A percentile compares a stretch with the other conserved stretches of the same genome.
Conservation (phyloP, 2,113 vertebrate genomes). For the Ceratotherium simum region DNA sequence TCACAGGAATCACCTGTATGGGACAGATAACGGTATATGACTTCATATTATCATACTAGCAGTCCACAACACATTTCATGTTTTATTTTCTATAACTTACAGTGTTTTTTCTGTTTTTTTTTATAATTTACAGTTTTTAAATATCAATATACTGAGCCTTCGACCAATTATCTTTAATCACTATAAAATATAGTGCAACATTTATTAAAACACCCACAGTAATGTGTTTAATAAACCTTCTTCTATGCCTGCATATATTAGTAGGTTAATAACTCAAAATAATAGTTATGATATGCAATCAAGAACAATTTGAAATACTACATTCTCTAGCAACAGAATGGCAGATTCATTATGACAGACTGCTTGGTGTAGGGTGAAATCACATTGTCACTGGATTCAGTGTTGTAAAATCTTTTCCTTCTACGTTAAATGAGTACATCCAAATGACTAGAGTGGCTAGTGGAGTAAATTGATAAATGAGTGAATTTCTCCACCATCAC, state of each 20-base stretch:
- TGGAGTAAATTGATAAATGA: conserved; percentile 50
- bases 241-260: neutral
- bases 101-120: neutral
- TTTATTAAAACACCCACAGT: conserved; percentile 18
- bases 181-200: neutral
- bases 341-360: conserved; percentile 1
- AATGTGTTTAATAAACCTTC: neutral
- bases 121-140: conserved; percentile 10
- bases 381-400: neutral
- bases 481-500: conserved; percentile 2
- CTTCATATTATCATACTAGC: neutral
- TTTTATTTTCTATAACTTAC: conserved; percentile 28
- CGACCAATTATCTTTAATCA: conserved; percentile 17
- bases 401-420: conserved; percentile 51
- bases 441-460: conserved; percentile 17
- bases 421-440: conserved; percentile 45
- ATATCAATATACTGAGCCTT: neutral
- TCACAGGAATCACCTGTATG: neutral
- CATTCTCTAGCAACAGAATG: neutral
- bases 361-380: neutral
- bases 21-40: neutral
- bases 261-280: conserved; percentile 54
- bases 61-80: neutral
- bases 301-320: conserved; percentile 48
- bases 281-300: neutral